A percentile compares a stretch with the other conserved stretches of the same genome.
Evolutionary conservation across 2,113 vertebrate genomes (phyloP).

Genomic region (Chaetodon trifascialis): DNA sequence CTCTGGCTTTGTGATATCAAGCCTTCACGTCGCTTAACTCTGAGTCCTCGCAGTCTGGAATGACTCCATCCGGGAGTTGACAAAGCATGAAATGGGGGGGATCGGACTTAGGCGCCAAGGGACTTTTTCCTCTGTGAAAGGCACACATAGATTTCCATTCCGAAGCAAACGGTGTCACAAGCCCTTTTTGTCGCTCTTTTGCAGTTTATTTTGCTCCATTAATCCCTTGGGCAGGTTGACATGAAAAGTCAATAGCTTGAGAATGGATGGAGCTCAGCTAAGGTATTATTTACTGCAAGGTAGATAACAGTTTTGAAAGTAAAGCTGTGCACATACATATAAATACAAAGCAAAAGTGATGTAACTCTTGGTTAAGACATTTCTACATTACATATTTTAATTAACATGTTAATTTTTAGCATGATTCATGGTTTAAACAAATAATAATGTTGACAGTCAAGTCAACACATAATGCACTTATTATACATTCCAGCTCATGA

Average conservation of each 20-base stretch:
- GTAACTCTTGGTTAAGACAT: not conserved
- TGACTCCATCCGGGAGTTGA: slow-evolving; percentile 77
- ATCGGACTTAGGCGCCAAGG: slow-evolving; percentile 52
- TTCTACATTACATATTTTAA: not conserved
- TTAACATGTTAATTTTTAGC: not conserved
- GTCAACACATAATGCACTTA: not conserved
- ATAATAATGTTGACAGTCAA: not conserved
- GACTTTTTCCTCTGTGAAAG: slow-evolving; percentile 60
- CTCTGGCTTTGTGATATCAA: slow-evolving; percentile 52
- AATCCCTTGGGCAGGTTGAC: slow-evolving; percentile 50
- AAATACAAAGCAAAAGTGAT: not conserved
- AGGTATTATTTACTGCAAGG: not conserved
- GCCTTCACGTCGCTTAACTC: slow-evolving; percentile 44
- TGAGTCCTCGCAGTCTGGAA: slow-evolving; percentile 56
- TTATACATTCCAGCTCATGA: not conserved
- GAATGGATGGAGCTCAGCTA: slow-evolving; percentile 35
- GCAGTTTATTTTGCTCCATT: slow-evolving; percentile 67
- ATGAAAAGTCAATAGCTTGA: slow-evolving; percentile 59
- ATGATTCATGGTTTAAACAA: not conserved
- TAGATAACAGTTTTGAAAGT: not conserved
- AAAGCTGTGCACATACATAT: not conserved
- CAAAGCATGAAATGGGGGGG: slow-evolving; percentile 81
- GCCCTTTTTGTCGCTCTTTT: slow-evolving; percentile 63
- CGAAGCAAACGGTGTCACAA: slow-evolving; percentile 66
- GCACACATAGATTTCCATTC: slow-evolving; percentile 59